A percentile compares a stretch with the other conserved stretches of the same genome.
Evolutionary conservation across 2,797 vertebrate genomes (phyloP).

Genomic region (Aotus griseimembra): DNA sequence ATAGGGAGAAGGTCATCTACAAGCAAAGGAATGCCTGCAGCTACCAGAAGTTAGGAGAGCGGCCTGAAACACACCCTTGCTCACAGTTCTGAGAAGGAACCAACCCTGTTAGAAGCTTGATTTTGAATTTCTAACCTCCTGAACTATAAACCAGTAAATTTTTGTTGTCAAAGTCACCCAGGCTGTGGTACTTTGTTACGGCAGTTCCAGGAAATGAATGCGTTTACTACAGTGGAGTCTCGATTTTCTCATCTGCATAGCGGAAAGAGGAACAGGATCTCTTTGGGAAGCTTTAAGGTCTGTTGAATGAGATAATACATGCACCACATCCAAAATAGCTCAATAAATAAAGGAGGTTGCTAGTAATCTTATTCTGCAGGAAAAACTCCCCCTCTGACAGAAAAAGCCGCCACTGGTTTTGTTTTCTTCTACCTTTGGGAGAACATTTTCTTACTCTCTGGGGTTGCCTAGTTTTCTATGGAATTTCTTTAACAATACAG

Average conservation of each 20-base stretch:
- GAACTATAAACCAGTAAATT: not conserved
- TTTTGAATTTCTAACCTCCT: not conserved
- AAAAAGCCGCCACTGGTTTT: not conserved
- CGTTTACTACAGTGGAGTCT: not conserved
- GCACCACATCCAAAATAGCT: accelerated
- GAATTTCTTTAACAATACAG: not conserved
- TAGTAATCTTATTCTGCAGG: not conserved
- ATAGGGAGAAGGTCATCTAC: too few species aligned
- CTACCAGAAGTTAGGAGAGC: not conserved
- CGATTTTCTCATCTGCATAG: not conserved
- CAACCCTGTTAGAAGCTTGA: not conserved
- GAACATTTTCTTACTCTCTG: not conserved
- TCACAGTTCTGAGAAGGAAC: not conserved
- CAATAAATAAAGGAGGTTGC: accelerated
- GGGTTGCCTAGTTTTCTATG: not conserved
- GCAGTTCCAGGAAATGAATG: not conserved
- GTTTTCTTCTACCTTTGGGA: not conserved
- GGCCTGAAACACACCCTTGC: too few species aligned
- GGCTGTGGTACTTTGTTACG: accelerated
- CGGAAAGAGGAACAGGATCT: accelerated
- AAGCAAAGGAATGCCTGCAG: not conserved
- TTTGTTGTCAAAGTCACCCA: not conserved
- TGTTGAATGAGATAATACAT: not conserved
- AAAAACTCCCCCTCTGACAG: not conserved
- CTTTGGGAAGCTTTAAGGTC: not conserved